A percentile compares a stretch with the other conserved stretches of the same genome.
Evolutionary conservation across 2,113 vertebrate genomes (phyloP).

Genomic region (Sus scrofa): T2T-Sscrofa CM000830.6:98863501-98864000

Average conservation of each 20-base stretch:
- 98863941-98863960: background rate
- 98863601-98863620: background rate
- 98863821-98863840: background rate
- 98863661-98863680: background rate
- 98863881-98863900: background rate
- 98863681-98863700: background rate
- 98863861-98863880: background rate
- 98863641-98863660: background rate
- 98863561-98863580: background rate
- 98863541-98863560: background rate
- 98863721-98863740: background rate
- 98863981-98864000: background rate
- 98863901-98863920: background rate
- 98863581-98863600: background rate
- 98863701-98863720: background rate
- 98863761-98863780: background rate
- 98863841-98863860: background rate
- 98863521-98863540: background rate
- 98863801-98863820: background rate
- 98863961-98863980: conserved; percentile 23
- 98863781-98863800: conserved; percentile 20
- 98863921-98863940: conserved; percentile 13
- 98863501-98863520: background rate
- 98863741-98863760: background rate
- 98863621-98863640: background rate